These are phyloP conservation scores for Hyperoodon ampullatus DNA, from an alignment of 2,113 vertebrate species.

Conservation along the genomic window DNA sequence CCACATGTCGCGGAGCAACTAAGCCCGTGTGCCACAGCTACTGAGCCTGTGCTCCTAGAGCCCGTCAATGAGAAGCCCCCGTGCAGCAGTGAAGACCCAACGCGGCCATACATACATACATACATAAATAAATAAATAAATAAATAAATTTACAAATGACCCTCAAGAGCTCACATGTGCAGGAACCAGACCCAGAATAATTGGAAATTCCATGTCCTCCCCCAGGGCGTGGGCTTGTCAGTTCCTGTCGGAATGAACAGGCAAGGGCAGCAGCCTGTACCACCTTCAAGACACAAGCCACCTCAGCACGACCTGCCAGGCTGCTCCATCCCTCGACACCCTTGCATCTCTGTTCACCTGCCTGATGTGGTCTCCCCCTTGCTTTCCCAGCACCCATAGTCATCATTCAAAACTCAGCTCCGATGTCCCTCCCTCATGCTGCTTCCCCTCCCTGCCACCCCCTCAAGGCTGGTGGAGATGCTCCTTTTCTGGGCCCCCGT, in stretches of 20 bases:
- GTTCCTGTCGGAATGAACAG: background rate
- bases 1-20: too few species aligned
- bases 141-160: background rate
- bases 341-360: background rate
- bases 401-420: background rate
- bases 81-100: too few species aligned
- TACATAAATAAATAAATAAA: too few species aligned
- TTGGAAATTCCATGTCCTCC: background rate
- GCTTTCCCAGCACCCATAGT: accelerated
- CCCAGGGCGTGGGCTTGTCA: background rate
- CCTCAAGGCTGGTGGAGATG: background rate
- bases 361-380: background rate
- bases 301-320: background rate
- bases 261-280: background rate
- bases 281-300: background rate
- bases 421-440: background rate
- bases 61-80: too few species aligned
- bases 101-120: too few species aligned
- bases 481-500: background rate
- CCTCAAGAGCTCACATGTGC: background rate
- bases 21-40: too few species aligned
- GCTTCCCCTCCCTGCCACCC: background rate
- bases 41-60: too few species aligned
- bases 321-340: background rate
- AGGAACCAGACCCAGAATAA: background rate